Evolutionary conservation across 2,113 vertebrate species (phyloP).

Genomic region (Gavialis gangeticus): DNA sequence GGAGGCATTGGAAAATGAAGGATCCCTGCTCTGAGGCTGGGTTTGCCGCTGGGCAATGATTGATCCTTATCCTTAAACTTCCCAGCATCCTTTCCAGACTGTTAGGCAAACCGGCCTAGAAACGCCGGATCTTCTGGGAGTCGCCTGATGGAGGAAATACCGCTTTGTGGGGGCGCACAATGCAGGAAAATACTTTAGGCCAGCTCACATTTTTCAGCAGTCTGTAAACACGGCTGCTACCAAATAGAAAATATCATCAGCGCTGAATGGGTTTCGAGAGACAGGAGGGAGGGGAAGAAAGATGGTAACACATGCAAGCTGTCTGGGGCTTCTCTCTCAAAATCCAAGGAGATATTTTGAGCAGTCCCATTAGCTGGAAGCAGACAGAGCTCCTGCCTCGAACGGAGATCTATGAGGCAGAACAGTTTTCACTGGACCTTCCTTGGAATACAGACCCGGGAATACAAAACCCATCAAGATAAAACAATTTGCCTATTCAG

Average conservation of each 20-base stretch:
- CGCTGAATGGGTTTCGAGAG: background rate
- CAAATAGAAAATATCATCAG: background rate
- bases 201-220: background rate
- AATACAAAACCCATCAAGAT: conserved; percentile 59
- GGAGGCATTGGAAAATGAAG: conserved; percentile 21
- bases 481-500: conserved; percentile 70
- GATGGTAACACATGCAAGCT: background rate
- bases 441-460: conserved; percentile 20
- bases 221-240: background rate
- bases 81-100: conserved; percentile 50
- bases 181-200: background rate
- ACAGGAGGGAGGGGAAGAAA: background rate
- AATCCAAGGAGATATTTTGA: background rate
- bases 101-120: conserved; percentile 12
- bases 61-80: conserved; percentile 49
- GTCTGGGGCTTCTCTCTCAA: background rate
- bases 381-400: background rate
- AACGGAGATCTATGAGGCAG: background rate
- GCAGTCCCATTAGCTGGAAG: background rate
- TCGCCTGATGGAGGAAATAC: conserved; percentile 34
- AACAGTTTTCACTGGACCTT: conserved; percentile 44
- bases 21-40: background rate
- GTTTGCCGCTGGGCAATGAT: conserved; percentile 4
- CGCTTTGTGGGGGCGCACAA: background rate
- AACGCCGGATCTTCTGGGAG: conserved; percentile 62